phyloP scores from a whole-genome alignment of 2,888 invertebrate species.

The Venustoraphidia nigricollis region DNA sequence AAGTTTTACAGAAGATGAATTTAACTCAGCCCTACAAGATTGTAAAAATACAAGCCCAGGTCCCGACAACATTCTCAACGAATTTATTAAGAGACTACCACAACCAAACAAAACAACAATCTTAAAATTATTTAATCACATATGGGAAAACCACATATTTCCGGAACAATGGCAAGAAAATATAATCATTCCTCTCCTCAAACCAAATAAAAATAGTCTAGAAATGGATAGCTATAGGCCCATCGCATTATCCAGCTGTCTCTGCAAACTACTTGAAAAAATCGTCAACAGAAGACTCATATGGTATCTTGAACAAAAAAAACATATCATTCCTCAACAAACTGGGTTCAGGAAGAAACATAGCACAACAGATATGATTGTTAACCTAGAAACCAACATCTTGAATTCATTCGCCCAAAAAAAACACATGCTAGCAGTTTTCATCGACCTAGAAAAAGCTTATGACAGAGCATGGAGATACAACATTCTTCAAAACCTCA shows the following conservation, averaged over 20 bases:
- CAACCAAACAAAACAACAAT: neutral
- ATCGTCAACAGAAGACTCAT: slow-evolving; percentile 3
- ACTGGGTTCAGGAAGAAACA: slow-evolving; percentile 8
- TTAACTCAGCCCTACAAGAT: neutral
- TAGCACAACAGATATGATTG: slow-evolving; percentile 9
- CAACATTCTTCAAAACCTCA: slow-evolving; percentile 1
- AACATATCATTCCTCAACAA: slow-evolving; percentile 8
- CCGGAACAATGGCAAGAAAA: slow-evolving; percentile 2
- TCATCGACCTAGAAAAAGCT: slow-evolving; percentile 11
- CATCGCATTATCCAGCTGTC: slow-evolving; percentile 2
- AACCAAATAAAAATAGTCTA: neutral
- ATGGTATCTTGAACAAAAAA: slow-evolving; percentile 9
- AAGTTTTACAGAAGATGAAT: neutral
- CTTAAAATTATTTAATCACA: neutral
- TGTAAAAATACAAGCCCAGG: neutral
- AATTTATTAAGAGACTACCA: neutral
- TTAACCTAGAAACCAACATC: slow-evolving; percentile 7
- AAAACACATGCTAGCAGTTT: slow-evolving; percentile 1
- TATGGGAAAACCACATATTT: neutral
- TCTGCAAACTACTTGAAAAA: slow-evolving; percentile 6
- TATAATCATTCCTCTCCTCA: slow-evolving; percentile 3
- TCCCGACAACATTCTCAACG: neutral
- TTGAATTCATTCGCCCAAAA: neutral
- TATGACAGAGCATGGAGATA: slow-evolving; percentile 7
- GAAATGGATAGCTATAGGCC: slow-evolving; percentile 1